Evolutionary conservation across 2,888 invertebrate species (phyloP).

Genomic region (Drosophila falleni): DNA sequence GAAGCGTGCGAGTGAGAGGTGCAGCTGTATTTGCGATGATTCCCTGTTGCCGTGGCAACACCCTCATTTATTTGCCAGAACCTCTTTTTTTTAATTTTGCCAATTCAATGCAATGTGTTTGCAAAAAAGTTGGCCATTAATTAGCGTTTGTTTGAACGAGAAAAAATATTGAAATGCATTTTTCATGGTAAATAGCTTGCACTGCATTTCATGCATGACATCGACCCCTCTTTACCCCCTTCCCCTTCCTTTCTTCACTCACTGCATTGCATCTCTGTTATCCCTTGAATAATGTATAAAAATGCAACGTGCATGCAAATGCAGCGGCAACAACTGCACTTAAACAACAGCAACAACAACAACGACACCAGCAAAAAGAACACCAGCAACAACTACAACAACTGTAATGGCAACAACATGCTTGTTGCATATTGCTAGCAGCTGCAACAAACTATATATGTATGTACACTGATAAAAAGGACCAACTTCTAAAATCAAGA

Average conservation of each 20-base stretch:
- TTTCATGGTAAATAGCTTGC: conserved; percentile 56
- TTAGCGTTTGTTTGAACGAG: conserved; percentile 51
- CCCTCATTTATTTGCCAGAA: conserved; percentile 11
- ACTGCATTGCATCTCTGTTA: conserved; percentile 18
- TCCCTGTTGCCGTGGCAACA: conserved; percentile 41
- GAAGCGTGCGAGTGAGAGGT: background rate
- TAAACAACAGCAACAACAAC: conserved; percentile 48
- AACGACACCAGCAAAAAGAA: conserved; percentile 12
- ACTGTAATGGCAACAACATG: conserved; percentile 39
- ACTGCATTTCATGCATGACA: conserved; percentile 29
- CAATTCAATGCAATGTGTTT: conserved; percentile 14
- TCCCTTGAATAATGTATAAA: conserved; percentile 68
- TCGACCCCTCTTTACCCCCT: background rate
- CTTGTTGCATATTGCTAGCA: conserved; percentile 62
- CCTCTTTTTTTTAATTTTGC: background rate
- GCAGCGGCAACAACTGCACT: conserved; percentile 54
- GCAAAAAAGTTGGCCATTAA: conserved; percentile 58
- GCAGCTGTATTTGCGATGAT: conserved; percentile 7
- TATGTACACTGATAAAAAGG: no score
- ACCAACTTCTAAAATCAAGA: no score
- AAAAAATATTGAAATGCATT: conserved; percentile 73
- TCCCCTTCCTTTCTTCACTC: background rate
- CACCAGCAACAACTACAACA: conserved; percentile 28
- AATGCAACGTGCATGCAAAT: conserved; percentile 64
- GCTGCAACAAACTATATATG: conserved; percentile 32